Evolutionary conservation across 2,113 vertebrate species (phyloP).

Genomic region (Scolopax mira): DNA sequence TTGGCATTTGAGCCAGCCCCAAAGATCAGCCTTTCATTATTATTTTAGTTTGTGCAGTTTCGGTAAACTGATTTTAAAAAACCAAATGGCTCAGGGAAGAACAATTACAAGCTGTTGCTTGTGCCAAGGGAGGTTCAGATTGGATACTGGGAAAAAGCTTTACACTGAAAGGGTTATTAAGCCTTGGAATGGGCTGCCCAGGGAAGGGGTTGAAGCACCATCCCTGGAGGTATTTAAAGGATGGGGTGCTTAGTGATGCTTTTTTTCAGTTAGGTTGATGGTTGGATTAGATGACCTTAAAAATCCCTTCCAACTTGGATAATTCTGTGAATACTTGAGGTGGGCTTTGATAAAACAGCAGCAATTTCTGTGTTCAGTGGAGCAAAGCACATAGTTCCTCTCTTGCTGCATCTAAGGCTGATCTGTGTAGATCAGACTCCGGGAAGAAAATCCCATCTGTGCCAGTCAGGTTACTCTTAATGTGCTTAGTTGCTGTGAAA

Average conservation of each 20-base stretch:
- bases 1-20: not conserved
- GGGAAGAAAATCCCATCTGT: not conserved
- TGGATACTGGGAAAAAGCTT: no score
- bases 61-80: rapidly evolving
- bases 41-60: not conserved
- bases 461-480: not conserved
- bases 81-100: not conserved
- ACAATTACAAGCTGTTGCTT: not conserved
- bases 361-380: not conserved
- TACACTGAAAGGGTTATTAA: no score
- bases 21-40: not conserved
- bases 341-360: not conserved
- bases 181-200: no score
- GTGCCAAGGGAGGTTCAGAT: no score
- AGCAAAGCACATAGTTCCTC: not conserved
- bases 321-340: no score
- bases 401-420: not conserved
- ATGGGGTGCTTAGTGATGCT: no score
- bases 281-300: no score
- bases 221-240: no score
- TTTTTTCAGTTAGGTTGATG: no score
- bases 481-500: not conserved
- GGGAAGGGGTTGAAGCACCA: no score
- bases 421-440: not conserved
- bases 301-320: no score